These are phyloP conservation scores for Zophobas morio DNA, from an alignment of 1,140 invertebrate species.

Conservation along the genomic window DNA sequence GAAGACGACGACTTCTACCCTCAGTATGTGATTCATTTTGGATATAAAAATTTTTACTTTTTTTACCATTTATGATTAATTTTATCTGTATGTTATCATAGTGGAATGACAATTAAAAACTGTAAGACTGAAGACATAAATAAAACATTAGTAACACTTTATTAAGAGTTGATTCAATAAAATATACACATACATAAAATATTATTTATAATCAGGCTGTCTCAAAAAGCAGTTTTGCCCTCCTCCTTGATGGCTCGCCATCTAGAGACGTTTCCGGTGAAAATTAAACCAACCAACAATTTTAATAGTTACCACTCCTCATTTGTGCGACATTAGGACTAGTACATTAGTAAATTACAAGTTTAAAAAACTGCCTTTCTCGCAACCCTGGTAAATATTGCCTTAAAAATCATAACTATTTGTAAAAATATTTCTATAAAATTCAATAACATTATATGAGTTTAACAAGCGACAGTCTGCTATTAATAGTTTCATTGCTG, in stretches of 20 bases:
- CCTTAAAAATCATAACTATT: slow-evolving; percentile 7
- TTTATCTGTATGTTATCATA: too few relatives aligned
- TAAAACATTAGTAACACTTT: slow-evolving; percentile 37
- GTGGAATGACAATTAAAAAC: not conserved
- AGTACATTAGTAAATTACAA: slow-evolving; percentile 27
- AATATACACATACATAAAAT: slow-evolving; percentile 27
- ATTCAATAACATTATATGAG: slow-evolving; percentile 22
- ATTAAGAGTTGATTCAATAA: slow-evolving; percentile 5
- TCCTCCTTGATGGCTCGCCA: not conserved
- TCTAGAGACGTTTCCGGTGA: not conserved
- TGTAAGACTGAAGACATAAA: not conserved
- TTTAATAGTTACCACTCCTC: not conserved
- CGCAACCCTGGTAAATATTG: slow-evolving; percentile 21
- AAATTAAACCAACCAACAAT: not conserved
- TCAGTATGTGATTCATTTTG: slow-evolving; percentile 44
- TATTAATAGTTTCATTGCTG: slow-evolving; percentile 9
- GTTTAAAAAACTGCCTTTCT: slow-evolving; percentile 4
- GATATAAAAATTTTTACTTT: not conserved
- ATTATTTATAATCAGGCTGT: slow-evolving; percentile 22
- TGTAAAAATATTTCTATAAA: slow-evolving; percentile 40
- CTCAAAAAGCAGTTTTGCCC: slow-evolving; percentile 22
- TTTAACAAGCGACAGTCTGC: slow-evolving; percentile 7
- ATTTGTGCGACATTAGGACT: slow-evolving; percentile 5
- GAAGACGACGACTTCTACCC: slow-evolving; percentile 57
- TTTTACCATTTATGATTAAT: too few relatives aligned